Evolutionary conservation across 2,113 vertebrate genomes (phyloP).

Genomic region (Nycticebus coucang): DNA sequence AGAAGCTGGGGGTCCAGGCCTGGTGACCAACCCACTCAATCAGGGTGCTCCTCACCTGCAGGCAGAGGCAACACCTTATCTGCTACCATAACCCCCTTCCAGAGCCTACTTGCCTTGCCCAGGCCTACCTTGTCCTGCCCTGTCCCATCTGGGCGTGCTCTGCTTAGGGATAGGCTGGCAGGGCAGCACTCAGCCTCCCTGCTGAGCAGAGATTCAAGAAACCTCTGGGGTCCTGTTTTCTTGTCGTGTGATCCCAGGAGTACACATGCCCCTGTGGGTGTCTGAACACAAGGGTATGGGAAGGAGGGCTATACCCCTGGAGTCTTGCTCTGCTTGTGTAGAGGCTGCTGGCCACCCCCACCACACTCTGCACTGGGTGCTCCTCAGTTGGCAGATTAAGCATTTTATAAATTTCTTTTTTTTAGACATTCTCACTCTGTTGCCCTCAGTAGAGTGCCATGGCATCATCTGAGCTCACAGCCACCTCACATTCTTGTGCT

Average conservation of each 20-base stretch:
- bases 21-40: constrained; percentile 58
- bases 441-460: too few relatives aligned
- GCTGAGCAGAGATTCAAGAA: constrained; percentile 69
- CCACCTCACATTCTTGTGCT: too few relatives aligned
- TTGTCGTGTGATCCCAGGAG: constrained; percentile 51
- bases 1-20: constrained; percentile 76
- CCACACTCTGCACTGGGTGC: constrained; percentile 59
- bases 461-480: too few relatives aligned
- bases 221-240: constrained; percentile 67
- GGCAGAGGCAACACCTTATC: constrained; percentile 82
- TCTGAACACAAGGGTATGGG: constrained; percentile 62
- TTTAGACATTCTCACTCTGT: too few relatives aligned
- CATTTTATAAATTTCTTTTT: too few relatives aligned
- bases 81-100: constrained; percentile 77
- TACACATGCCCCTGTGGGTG: constrained; percentile 54
- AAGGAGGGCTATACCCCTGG: constrained; percentile 67
- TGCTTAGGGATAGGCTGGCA: constrained; percentile 77
- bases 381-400: constrained; percentile 22
- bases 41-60: constrained; percentile 82
- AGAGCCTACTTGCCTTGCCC: constrained; percentile 64
- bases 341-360: constrained; percentile 63
- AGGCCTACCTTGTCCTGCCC: constrained; percentile 69
- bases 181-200: constrained; percentile 69
- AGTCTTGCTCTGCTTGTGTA: constrained; percentile 62
- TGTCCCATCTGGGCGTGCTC: constrained; percentile 72